Conservation (phyloP, 1,140 invertebrate species). For the Psilanteris sp. region DNA sequence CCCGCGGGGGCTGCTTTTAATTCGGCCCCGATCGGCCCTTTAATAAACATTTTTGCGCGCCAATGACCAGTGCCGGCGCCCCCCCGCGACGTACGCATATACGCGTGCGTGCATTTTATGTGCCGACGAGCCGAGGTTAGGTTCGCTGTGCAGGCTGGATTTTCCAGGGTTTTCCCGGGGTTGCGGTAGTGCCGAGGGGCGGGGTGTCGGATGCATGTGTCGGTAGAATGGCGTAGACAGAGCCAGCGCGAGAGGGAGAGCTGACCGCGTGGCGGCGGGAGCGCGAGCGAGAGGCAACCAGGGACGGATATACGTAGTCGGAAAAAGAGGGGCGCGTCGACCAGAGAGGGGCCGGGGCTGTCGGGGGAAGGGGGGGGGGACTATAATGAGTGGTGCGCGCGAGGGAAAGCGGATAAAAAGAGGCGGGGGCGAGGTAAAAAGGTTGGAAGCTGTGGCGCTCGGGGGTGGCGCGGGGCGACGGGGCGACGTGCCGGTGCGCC, state of each 20-base stretch:
- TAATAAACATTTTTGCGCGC: constrained; percentile 74
- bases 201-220: constrained; percentile 61
- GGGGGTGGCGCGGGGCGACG: constrained; percentile 19
- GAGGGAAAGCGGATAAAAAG: constrained; percentile 71
- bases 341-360: constrained; percentile 27
- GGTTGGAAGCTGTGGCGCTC: constrained; percentile 71
- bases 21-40: constrained; percentile 65
- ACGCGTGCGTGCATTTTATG: constrained; percentile 69
- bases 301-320: constrained; percentile 4
- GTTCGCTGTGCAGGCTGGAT: constrained; percentile 75
- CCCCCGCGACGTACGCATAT: constrained; percentile 70
- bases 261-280: neutral
- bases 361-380: constrained; percentile 56
- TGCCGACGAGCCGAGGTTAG: constrained; percentile 61
- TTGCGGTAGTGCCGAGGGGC: constrained; percentile 71
- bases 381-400: constrained; percentile 76
- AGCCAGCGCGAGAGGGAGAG: constrained; percentile 25
- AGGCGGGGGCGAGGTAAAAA: constrained; percentile 72
- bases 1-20: constrained; percentile 59
- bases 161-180: constrained; percentile 79
- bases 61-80: constrained; percentile 64
- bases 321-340: constrained; percentile 19
- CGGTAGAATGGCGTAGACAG: constrained; percentile 55
- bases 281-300: constrained; percentile 21
- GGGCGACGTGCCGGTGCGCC: constrained; percentile 11